Evolutionary conservation across 1,140 invertebrate genomes (phyloP), one percentile per base, ranked within the genome.

Genomic region (Pachyrhynchus sulphureomaculatus): DNA sequence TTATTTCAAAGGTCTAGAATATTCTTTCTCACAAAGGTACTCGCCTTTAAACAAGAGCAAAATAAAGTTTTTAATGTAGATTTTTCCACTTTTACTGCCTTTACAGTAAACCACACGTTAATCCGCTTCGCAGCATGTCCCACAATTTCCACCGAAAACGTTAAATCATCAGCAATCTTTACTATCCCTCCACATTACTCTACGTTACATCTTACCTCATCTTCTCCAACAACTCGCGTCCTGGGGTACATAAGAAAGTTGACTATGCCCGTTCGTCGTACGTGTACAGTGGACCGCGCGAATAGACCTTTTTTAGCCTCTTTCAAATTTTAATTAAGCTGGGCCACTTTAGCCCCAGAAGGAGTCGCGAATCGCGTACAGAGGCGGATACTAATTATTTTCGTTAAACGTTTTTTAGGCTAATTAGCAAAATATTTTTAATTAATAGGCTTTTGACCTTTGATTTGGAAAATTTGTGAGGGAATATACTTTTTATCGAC

Each of bases 221-320:
- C 1, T 47, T 57, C 20, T 13, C 41, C 54, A 15, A 21, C 23
- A 34, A 5, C 26, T 2, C 33, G 21, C 44, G 32, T 37, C 36
- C 66, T 64, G 64, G 60, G 62, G 68, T 61, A 64, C 41, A 62
- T 68, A 73, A 72, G 71, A 72, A 72, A 73, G 70, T 73, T 71
- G 70, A 69, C 67, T 73, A 67, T 68, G 59, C 71, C 51, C 51
- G 20, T 18, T 54, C 53, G 41, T 68, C 72, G 70, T 73, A 73
- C 68, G 72, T 73, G 72, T 73, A 73, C 70, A 73, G 68, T 65
- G 66, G 70, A 61, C 72, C 72, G 72, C 60, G 62, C 65, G 66
- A 69, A 68, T 69, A 68, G 62, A 68, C 65, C 63, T 66, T 71
- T 72, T 72, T 71, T 68, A 55, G 49, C 52, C 54, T 45, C 62